These are phyloP conservation scores for Saguinus midas DNA, from an alignment of 2,113 vertebrate species.

Conservation along the genomic window DNA sequence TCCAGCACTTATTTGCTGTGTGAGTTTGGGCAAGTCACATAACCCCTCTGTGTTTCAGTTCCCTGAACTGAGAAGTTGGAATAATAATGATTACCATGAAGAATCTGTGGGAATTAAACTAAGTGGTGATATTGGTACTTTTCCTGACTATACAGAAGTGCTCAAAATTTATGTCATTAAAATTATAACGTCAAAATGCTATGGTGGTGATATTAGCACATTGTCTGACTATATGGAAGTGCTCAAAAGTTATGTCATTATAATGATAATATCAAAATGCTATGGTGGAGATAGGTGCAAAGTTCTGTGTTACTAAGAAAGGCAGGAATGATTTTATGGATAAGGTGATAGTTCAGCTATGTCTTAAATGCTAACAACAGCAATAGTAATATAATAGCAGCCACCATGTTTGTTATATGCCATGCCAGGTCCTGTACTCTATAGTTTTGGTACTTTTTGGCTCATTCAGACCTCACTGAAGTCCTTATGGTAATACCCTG, in stretches of 20 bases:
- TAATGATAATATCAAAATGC: background rate
- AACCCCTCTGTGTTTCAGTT: background rate
- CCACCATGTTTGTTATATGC: fast-evolving
- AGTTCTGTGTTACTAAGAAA: background rate
- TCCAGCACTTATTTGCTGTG: background rate
- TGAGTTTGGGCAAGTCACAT: background rate
- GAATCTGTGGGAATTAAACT: background rate
- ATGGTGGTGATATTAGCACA: background rate
- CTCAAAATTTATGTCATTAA: background rate
- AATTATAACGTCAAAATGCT: background rate
- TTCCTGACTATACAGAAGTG: background rate
- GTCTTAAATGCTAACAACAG: background rate
- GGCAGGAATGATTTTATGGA: background rate
- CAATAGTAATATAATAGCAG: background rate
- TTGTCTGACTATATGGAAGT: background rate
- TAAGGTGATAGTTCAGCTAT: background rate
- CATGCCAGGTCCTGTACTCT: background rate
- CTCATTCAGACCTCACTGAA: background rate
- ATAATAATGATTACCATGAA: background rate
- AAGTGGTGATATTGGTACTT: background rate
- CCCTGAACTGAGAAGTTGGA: background rate
- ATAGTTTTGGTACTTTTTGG: background rate
- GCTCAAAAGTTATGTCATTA: background rate
- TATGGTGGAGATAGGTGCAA: background rate
- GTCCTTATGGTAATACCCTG: background rate